Conservation (phyloP, 1,140 invertebrate species). For the Riptortus pedestris region DNA sequence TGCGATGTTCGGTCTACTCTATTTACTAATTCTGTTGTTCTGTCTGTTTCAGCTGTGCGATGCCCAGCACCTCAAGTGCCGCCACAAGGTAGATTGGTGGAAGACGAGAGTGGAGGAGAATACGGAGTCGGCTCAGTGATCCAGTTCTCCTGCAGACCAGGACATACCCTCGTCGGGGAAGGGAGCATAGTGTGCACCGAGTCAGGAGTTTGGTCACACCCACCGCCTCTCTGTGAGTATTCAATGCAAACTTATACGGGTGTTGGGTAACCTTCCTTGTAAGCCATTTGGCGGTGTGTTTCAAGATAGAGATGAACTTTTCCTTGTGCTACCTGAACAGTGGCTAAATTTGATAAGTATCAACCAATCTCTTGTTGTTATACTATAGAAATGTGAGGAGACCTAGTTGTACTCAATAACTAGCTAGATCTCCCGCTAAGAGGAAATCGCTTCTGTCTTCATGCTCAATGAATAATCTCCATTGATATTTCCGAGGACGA, state of each 20-base stretch:
- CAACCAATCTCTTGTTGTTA: too few species aligned
- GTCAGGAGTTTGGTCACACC: conserved; percentile 75
- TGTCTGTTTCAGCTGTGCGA: conserved; percentile 53
- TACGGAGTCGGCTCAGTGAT: conserved; percentile 66
- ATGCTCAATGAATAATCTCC: too few species aligned
- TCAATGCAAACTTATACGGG: neutral
- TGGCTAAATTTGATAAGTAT: too few species aligned
- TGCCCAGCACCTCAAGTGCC: conserved; percentile 62
- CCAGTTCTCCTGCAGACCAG: conserved; percentile 59
- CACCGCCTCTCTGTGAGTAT: conserved; percentile 64
- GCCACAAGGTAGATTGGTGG: conserved; percentile 56
- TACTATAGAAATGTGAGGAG: too few species aligned
- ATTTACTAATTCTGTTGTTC: too few species aligned
- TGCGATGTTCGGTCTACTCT: too few species aligned
- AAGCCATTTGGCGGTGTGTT: neutral
- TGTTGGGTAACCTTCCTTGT: neutral
- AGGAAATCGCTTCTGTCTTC: too few species aligned
- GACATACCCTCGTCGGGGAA: conserved; percentile 63
- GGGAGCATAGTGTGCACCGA: conserved; percentile 72
- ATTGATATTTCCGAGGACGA: too few species aligned
- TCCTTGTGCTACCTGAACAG: too few species aligned
- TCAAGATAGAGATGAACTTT: neutral
- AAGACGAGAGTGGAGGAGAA: conserved; percentile 37
- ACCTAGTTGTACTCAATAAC: too few species aligned
- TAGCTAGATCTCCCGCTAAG: too few species aligned